Conservation (phyloP, 2,797 vertebrate genomes). For the Lepus townsendii region DNA sequence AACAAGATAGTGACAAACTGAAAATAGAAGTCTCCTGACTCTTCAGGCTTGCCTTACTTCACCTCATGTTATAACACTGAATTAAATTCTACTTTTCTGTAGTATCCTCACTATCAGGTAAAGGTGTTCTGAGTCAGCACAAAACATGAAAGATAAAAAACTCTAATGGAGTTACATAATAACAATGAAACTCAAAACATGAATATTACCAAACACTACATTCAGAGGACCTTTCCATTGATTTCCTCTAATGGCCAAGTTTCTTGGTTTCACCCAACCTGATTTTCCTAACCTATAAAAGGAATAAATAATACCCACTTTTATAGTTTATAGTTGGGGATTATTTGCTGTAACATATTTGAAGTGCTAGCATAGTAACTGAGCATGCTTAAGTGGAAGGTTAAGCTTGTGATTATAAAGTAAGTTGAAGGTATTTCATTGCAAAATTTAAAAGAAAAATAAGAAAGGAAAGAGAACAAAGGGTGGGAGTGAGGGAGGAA, state of each 20-base stretch:
- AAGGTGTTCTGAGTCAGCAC: not conserved
- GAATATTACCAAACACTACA: not conserved
- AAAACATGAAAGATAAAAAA: not conserved
- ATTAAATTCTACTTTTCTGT: slow-evolving; percentile 56
- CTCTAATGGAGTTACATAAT: not conserved
- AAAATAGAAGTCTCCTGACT: slow-evolving; percentile 75
- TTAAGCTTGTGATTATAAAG: no score
- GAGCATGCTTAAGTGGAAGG: not conserved
- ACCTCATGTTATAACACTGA: slow-evolving; percentile 39
- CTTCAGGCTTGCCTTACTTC: slow-evolving; percentile 69
- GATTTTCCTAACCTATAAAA: not conserved
- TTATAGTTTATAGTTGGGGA: not conserved
- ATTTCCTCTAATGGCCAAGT: not conserved
- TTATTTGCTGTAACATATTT: not conserved
- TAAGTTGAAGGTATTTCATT: no score
- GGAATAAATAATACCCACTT: not conserved
- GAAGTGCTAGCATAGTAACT: not conserved
- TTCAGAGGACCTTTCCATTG: not conserved
- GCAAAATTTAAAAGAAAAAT: no score
- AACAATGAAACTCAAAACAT: not conserved
- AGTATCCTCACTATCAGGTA: slow-evolving; percentile 34
- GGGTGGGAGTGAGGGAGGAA: no score
- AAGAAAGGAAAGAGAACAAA: no score
- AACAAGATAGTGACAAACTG: slow-evolving; percentile 74
- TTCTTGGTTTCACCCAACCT: not conserved